Conservation (phyloP, 2,113 vertebrate species). For the Anarrhichthys ocellatus region DNA sequence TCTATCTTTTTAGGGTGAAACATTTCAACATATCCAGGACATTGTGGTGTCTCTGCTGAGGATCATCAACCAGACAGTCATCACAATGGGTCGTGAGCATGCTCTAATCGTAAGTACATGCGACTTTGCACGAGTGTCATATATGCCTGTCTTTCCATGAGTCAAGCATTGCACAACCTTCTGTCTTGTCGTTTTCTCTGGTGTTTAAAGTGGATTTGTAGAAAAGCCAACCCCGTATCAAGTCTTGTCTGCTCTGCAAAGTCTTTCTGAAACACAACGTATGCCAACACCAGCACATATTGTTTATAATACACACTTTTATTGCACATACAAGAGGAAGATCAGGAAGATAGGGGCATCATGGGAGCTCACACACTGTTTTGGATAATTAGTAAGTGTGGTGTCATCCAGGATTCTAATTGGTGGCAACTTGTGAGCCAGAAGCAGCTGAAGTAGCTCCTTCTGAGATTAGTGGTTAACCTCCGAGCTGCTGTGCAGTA, state of each 20-base stretch:
- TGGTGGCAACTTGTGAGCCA: conserved; percentile 49
- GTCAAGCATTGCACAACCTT: neutral
- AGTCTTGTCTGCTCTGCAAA: neutral
- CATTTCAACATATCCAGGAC: conserved; percentile 91
- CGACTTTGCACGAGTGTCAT: neutral
- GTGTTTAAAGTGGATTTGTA: neutral
- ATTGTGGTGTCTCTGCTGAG: conserved; percentile 91
- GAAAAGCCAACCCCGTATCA: neutral
- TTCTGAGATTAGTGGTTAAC: conserved; percentile 42
- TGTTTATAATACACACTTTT: conserved; percentile 83
- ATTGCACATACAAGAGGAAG: conserved; percentile 75
- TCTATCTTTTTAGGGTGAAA: conserved; percentile 83
- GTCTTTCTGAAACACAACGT: conserved; percentile 44
- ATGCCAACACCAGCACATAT: conserved; percentile 13
- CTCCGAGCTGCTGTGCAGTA: conserved; percentile 48
- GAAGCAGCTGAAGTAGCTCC: conserved; percentile 46
- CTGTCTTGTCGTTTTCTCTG: neutral
- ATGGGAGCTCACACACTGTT: conserved; percentile 51
- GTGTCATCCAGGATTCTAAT: conserved; percentile 50
- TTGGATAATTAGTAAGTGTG: conserved; percentile 50
- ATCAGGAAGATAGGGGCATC: conserved; percentile 45
- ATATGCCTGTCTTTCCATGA: neutral
- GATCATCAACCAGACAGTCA: conserved; percentile 92
- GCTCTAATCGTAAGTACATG: conserved; percentile 90
- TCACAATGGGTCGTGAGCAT: conserved; percentile 93